Conservation (phyloP, 2,797 vertebrate species). For the Iguana delicatissima region DNA sequence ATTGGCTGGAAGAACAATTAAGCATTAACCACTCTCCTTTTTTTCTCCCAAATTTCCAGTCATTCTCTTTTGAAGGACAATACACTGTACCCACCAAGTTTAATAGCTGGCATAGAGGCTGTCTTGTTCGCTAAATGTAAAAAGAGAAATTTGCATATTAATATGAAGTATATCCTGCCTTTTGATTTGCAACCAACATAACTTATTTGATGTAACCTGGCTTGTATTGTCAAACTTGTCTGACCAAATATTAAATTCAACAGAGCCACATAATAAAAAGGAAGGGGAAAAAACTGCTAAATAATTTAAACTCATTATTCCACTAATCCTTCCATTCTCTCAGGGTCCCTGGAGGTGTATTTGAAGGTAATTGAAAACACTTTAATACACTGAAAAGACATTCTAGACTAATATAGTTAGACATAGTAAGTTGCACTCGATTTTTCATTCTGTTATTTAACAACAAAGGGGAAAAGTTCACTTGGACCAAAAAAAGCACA, state of each 20-base stretch:
- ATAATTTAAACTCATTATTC: conserved; percentile 82
- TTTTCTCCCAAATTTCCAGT: neutral
- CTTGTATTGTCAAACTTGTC: conserved; percentile 65
- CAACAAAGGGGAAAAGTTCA: conserved; percentile 53
- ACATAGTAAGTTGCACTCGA: conserved; percentile 26
- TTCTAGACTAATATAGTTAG: conserved; percentile 68
- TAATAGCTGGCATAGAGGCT: conserved; percentile 27
- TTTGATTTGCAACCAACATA: conserved; percentile 72
- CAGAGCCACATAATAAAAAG: conserved; percentile 57
- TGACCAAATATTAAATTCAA: conserved; percentile 75
- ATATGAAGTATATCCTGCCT: conserved; percentile 37
- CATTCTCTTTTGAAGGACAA: conserved; percentile 20
- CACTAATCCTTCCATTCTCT: conserved; percentile 78
- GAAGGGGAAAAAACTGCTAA: conserved; percentile 42
- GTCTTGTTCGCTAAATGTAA: conserved; percentile 5
- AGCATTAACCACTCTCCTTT: neutral
- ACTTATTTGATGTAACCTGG: conserved; percentile 68
- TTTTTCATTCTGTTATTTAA: conserved; percentile 56
- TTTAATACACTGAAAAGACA: conserved; percentile 74
- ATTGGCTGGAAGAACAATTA: conserved; percentile 15
- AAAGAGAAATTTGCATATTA: conserved; percentile 67
- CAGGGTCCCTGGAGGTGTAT: conserved; percentile 78
- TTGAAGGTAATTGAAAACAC: conserved; percentile 81
- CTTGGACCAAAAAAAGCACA: neutral
- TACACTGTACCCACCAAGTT: conserved; percentile 8